Base-by-base conservation (phyloP, 2,888 invertebrate genomes). In the Sminthurinus aureus region DNA sequence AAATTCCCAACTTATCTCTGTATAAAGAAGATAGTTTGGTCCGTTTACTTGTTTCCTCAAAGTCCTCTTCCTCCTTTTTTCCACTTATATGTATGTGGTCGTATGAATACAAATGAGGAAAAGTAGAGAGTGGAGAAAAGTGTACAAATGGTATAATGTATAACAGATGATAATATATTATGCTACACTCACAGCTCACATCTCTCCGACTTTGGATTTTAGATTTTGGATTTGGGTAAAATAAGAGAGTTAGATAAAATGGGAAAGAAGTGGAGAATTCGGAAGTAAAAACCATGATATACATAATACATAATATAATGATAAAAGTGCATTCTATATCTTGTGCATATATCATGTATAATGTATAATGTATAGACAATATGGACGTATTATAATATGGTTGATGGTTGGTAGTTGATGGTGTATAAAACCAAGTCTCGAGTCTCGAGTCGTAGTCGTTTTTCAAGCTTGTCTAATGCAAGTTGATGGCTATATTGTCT, bases 401-500 rank as follows among this genome's bases (percentile, higher is more conserved):
- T 15, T 58, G 58, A 58, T 58, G 58, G 58, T 58, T 13, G 58
- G 18, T 9, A 18, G 58, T 58, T 58, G 58, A 58, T 58, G 58
- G 58, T 58, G 58, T 58, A 58, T 58, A 58, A 58, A 58, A 58
- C 58, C 58, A 58, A 58, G 18, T 15, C 38, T 15, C 15, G 9
- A 58, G 18, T n/a, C n/a, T n/a, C n/a, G n/a, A n/a, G n/a, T n/a
- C n/a, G n/a, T n/a, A 58, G 15, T 69, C 69, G 69, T 69, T 69
- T 69, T 15, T 69, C 69, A 69, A 69, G 69, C 22, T 69, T 69
- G 69, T n/a, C 69, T 69, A 69, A 69, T 69, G 69, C 22, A 69
- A 22, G 69, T 22, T 69, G 69, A 69, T 69, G 69, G 69, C 20
- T 69, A 69, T 69, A 69, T 69, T 69, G 69, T 69, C 69, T 69